Evolutionary conservation across 2,888 invertebrate genomes (phyloP).

Genomic region (Physocephala rufipes): DNA sequence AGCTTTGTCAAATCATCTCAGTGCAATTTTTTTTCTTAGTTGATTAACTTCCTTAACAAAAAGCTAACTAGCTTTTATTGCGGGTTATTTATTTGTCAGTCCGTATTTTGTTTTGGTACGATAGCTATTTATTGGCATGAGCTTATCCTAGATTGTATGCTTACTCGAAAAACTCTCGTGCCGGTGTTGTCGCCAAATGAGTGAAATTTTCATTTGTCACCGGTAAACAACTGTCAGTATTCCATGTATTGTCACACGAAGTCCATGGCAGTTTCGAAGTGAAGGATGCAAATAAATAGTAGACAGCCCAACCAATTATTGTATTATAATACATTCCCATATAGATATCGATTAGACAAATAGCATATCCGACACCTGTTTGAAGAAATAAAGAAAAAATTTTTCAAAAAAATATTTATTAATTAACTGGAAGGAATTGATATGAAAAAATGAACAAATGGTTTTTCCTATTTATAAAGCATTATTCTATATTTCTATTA

Average conservation of each 20-base stretch:
- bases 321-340: constrained; percentile 98
- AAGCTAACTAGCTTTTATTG: too few relatives aligned
- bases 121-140: neutral
- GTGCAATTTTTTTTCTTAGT: too few relatives aligned
- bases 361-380: constrained; percentile 93
- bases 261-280: constrained; percentile 86
- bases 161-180: constrained; percentile 90
- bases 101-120: too few relatives aligned
- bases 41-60: too few relatives aligned
- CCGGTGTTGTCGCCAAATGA: constrained; percentile 76
- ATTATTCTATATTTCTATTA: too few relatives aligned
- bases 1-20: too few relatives aligned
- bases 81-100: too few relatives aligned
- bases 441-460: constrained; percentile 18
- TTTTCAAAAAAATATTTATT: neutral
- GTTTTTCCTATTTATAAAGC: too few relatives aligned
- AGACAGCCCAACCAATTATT: constrained; percentile 95
- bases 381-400: constrained; percentile 4
- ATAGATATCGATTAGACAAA: constrained; percentile 94
- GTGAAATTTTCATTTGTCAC: constrained; percentile 70
- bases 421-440: constrained; percentile 20
- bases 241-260: constrained; percentile 86
- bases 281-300: constrained; percentile 87
- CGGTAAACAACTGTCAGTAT: constrained; percentile 79
- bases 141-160: constrained; percentile 56